A percentile compares a stretch with the other conserved stretches of the same genome.
Evolutionary conservation across 2,113 vertebrate species (phyloP).

Genomic region (Nannospalax galili): DNA sequence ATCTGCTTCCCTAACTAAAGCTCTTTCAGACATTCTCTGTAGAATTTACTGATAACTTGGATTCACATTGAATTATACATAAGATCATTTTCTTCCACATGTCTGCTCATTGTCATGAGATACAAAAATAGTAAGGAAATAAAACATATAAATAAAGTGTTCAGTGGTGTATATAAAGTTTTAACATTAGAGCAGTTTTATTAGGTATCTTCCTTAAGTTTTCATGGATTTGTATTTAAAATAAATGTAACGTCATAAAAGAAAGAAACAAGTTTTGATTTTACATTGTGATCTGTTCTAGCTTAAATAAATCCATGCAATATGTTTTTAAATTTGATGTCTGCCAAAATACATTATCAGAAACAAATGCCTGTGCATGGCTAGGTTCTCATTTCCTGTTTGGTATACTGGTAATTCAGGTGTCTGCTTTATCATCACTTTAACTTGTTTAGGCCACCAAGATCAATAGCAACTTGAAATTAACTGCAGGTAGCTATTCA

Average conservation of each 20-base stretch:
- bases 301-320: slow-evolving; percentile 5
- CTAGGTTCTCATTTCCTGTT: slow-evolving; percentile 68
- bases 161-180: background rate
- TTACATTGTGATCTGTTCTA: background rate
- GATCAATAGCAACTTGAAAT: slow-evolving; percentile 79
- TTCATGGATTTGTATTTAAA: slow-evolving; percentile 14
- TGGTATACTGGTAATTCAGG: background rate
- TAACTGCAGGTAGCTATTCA: slow-evolving; percentile 69
- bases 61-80: slow-evolving; percentile 65
- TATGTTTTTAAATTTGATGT: slow-evolving; percentile 65
- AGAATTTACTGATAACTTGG: slow-evolving; percentile 57
- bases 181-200: background rate
- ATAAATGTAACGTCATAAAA: slow-evolving; percentile 29
- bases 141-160: background rate
- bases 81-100: background rate
- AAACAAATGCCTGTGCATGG: slow-evolving; percentile 34
- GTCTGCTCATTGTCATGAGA: background rate
- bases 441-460: slow-evolving; percentile 64
- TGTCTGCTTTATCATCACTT: slow-evolving; percentile 59
- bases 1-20: slow-evolving; percentile 54
- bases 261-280: slow-evolving; percentile 46
- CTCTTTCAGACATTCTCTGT: slow-evolving; percentile 35
- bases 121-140: background rate
- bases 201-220: slow-evolving; percentile 8
- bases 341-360: slow-evolving; percentile 26